Conservation (phyloP, 2,113 vertebrate species). For the Mobula hypostoma region DNA sequence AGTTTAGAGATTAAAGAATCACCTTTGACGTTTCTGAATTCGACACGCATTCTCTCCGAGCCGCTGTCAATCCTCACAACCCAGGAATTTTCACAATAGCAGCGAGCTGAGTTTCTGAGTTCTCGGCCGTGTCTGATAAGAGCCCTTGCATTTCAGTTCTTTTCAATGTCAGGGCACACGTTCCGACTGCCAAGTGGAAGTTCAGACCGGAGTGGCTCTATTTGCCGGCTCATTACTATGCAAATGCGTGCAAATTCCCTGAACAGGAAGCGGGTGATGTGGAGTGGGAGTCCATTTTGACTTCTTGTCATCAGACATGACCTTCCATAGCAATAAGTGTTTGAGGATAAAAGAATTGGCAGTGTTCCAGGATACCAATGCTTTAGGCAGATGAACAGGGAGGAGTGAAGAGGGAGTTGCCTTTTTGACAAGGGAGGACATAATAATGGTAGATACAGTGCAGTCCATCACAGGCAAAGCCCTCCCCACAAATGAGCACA, state of each 20-base stretch:
- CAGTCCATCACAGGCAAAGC: no score
- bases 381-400: no score
- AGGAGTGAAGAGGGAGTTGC: no score
- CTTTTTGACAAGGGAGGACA: no score
- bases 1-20: constrained; percentile 39
- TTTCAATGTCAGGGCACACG: constrained; percentile 17
- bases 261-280: constrained; percentile 61
- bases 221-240: constrained; percentile 58
- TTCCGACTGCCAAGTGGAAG: neutral
- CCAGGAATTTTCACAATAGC: constrained; percentile 38
- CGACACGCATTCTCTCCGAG: constrained; percentile 38
- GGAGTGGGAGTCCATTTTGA: neutral
- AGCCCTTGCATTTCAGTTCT: neutral
- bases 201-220: constrained; percentile 44
- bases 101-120: constrained; percentile 45
- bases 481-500: no score
- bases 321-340: constrained; percentile 39
- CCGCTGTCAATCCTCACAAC: constrained; percentile 6
- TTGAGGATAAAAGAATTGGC: no score
- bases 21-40: constrained; percentile 41
- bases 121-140: constrained; percentile 46
- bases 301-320: neutral
- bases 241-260: constrained; percentile 60
- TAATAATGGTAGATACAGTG: no score
- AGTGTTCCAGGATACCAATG: no score